Conservation (phyloP, 2,888 invertebrate genomes). For the Ecdyonurus torrentis region DNA sequence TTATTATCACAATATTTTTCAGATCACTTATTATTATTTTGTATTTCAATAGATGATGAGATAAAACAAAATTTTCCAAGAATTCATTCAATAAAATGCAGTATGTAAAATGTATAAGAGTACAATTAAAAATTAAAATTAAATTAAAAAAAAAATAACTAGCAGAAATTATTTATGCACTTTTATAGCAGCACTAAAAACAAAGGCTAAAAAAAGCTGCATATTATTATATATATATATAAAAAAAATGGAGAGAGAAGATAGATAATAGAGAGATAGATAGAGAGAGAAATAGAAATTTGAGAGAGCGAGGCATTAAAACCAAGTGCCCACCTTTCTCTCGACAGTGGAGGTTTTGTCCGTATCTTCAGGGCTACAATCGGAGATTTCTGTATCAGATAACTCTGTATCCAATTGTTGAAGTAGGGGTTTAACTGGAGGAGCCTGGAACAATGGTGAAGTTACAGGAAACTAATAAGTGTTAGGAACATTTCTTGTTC, state of each 20-base stretch:
- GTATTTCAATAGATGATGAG: too few relatives aligned
- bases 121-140: too few relatives aligned
- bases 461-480: background rate
- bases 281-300: background rate
- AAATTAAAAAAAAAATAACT: too few relatives aligned
- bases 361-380: slow-evolving; percentile 59
- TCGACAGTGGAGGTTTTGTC: slow-evolving; percentile 60
- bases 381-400: slow-evolving; percentile 74
- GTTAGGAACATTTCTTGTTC: background rate
- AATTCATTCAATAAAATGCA: too few relatives aligned
- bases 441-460: slow-evolving; percentile 17
- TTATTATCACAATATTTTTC: too few relatives aligned
- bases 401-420: slow-evolving; percentile 56
- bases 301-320: background rate
- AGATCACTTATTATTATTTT: too few relatives aligned
- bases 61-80: too few relatives aligned
- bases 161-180: too few relatives aligned
- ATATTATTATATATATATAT: too few relatives aligned
- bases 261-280: background rate
- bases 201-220: too few relatives aligned
- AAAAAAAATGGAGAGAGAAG: background rate
- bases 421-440: slow-evolving; percentile 47
- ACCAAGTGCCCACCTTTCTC: slow-evolving; percentile 30
- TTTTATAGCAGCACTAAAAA: too few relatives aligned
- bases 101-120: too few relatives aligned